Base-by-base conservation (phyloP, 2,888 invertebrate genomes). In the Adelphocoris suturalis region DNA sequence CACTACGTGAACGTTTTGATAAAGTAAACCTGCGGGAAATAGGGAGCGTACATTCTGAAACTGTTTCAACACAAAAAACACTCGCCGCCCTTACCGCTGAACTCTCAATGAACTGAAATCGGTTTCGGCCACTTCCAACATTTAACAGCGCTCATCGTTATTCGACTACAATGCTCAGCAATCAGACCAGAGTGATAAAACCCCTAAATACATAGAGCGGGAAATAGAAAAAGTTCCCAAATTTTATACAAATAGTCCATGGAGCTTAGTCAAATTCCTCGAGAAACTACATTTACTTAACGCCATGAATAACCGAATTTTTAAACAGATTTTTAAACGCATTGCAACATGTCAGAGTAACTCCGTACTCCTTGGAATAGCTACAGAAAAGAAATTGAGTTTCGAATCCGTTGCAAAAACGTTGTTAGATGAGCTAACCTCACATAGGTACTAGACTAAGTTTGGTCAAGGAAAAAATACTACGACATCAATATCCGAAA, bases 231-330 rank as follows among this genome's bases (percentile, higher is more conserved):
- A 84, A 28, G 84, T 84, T 1, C 84, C 84, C 5, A 47, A 48
- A 28, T 37, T 84, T 1, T 84, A 48, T 23, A 52, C 55, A 11
- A 28, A 84, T 23, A 84, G 19, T 19, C 84, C 84, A n/a, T 52
- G 52, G 84, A 84, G 52, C 19, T n/a, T 84, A 19, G 19, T 84
- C 1, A 84, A 84, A 52, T 84, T 84, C 48, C 37, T 84, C 0
- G 84, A 84, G 9, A 84, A 84, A 84, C 84, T 84, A 13, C 84
- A 84, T 23, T 23, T 84, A 19, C 37, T 84, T 14, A 84, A 84
- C 16, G 84, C 5, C 4, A 84, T 84, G 84, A 84, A 52, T 11
- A 19, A 2, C 5, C 12, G 52, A 14, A 16, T 19, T 48, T 84
- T 84, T 16, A 84, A 84, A 19, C 55, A 1, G 13, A 48, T 84